Evolutionary conservation across 2,797 vertebrate species (phyloP).

Genomic region (Cossypha caffra): DNA sequence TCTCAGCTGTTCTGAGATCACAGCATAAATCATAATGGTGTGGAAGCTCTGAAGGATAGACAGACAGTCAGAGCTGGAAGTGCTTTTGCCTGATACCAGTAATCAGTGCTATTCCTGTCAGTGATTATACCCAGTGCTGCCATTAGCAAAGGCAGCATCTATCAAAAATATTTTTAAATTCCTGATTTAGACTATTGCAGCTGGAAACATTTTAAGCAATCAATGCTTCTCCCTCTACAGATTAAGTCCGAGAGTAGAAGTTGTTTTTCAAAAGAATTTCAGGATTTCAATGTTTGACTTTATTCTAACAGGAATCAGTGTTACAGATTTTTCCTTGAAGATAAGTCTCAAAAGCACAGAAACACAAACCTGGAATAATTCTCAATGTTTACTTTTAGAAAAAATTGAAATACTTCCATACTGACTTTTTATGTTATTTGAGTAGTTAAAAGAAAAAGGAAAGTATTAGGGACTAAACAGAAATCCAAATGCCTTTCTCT

Average conservation of each 20-base stretch:
- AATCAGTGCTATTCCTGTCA: conserved; percentile 52
- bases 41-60: neutral
- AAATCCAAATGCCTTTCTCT: neutral
- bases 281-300: neutral
- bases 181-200: conserved; percentile 45
- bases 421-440: neutral
- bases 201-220: conserved; percentile 50
- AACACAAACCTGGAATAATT: neutral
- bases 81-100: neutral
- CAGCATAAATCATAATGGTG: neutral
- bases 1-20: neutral
- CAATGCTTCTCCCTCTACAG: neutral
- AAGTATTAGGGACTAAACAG: neutral
- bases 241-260: neutral
- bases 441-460: neutral
- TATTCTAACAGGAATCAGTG: neutral
- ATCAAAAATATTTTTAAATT: conserved; percentile 37
- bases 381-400: neutral
- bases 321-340: conserved; percentile 4
- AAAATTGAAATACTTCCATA: conserved; percentile 11
- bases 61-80: conserved; percentile 16
- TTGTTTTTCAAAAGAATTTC: conserved; percentile 4
- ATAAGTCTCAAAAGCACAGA: neutral
- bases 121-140: conserved; percentile 37
- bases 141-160: neutral